These are phyloP conservation scores for Rousettus madagascariensis DNA, from an alignment of 2,797 vertebrate species.

Conservation along the genomic window DNA sequence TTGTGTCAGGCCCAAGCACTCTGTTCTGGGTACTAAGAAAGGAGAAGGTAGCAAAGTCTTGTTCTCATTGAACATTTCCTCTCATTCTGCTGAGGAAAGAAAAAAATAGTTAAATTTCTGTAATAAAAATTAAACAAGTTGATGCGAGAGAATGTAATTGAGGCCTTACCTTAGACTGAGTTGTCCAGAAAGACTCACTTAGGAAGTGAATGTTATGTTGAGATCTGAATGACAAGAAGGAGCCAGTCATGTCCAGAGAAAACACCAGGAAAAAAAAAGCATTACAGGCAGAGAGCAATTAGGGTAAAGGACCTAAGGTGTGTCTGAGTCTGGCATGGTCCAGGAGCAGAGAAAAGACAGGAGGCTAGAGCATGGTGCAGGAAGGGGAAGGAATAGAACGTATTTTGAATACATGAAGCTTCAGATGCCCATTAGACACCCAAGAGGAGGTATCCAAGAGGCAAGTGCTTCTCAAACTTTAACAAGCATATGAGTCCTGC, in stretches of 20 bases:
- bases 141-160: not conserved
- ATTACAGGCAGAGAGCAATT: not conserved
- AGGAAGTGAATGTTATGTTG: not conserved
- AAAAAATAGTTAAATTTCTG: not conserved
- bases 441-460: not conserved
- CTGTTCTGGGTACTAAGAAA: not conserved
- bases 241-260: not conserved
- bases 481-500: not conserved
- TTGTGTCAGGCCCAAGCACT: not conserved
- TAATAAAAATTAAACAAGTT: not conserved
- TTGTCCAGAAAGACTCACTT: not conserved
- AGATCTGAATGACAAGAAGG: not conserved
- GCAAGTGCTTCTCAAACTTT: not conserved
- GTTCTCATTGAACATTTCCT: not conserved
- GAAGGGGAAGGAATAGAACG: not conserved
- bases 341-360: not conserved
- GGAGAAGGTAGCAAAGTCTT: not conserved
- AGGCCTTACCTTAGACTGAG: not conserved
- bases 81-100: not conserved
- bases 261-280: not conserved
- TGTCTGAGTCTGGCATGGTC: not conserved
- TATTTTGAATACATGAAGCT: not conserved
- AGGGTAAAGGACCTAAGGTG: not conserved
- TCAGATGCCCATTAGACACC: not conserved
- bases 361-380: not conserved